phyloP scores from a whole-genome alignment of 2,797 vertebrate genomes.

The Ctenochaetus hawaiiensis region DNA sequence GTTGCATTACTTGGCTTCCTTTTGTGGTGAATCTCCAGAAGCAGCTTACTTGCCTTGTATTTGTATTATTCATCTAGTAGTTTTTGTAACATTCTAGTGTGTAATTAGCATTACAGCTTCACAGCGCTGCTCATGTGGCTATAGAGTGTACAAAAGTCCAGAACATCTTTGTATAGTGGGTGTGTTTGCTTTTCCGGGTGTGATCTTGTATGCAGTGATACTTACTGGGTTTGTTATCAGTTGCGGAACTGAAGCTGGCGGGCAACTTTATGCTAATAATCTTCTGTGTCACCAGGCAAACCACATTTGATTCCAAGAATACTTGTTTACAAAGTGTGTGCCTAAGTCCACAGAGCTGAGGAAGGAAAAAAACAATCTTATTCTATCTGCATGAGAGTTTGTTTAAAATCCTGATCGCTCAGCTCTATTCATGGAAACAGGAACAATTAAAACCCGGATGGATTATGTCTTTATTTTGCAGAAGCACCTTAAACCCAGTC shows the following conservation, averaged over 20 bases:
- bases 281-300: slow-evolving; percentile 9
- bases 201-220: background rate
- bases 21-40: no score
- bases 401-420: background rate
- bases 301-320: slow-evolving; percentile 15
- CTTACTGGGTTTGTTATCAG: slow-evolving; percentile 6
- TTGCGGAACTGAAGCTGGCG: slow-evolving; percentile 15
- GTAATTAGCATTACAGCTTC: background rate
- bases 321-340: slow-evolving; percentile 17
- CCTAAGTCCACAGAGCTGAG: background rate
- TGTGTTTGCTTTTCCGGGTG: background rate
- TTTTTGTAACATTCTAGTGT: background rate
- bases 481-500: background rate
- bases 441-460: background rate
- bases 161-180: background rate
- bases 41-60: background rate
- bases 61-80: background rate
- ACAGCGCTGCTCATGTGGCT: background rate
- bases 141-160: background rate
- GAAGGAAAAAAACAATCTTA: background rate
- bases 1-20: no score
- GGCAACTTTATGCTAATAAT: slow-evolving; percentile 10
- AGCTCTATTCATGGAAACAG: background rate
- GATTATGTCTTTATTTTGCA: background rate
- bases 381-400: background rate